Evolutionary conservation across 2,888 invertebrate genomes (phyloP).

Genomic region (Fragum fragum): DNA sequence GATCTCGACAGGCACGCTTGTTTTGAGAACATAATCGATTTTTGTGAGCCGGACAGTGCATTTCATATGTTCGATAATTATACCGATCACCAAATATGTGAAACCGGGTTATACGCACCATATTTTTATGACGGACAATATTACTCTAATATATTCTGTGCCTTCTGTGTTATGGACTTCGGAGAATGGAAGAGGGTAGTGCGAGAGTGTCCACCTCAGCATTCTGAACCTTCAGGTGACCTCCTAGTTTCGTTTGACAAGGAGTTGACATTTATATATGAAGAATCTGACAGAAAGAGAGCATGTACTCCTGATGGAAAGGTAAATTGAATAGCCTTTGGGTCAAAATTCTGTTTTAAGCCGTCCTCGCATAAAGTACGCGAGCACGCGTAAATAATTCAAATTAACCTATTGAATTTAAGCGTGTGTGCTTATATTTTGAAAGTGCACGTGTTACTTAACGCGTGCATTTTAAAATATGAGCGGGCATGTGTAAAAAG

Average conservation of each 20-base stretch:
- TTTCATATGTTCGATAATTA: neutral
- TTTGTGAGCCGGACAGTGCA: neutral
- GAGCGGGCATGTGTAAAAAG: no score
- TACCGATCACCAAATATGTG: neutral
- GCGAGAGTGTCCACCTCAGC: neutral
- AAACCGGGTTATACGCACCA: neutral
- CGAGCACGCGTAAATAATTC: no score
- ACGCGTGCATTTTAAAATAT: no score
- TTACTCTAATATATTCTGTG: slow-evolving; percentile 9
- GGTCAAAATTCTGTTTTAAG: no score
- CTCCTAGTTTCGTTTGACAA: neutral
- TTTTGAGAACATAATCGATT: slow-evolving; percentile 5
- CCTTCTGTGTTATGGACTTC: neutral
- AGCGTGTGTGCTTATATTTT: no score
- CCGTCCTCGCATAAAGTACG: no score
- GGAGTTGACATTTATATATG: neutral
- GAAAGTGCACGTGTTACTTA: no score
- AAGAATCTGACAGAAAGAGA: neutral
- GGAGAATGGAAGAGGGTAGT: neutral
- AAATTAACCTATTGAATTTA: no score
- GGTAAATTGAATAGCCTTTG: neutral
- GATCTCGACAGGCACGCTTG: neutral
- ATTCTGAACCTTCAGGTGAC: neutral
- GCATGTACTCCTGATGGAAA: neutral
- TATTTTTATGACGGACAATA: neutral